Percentiles rank a stretch among this genome's conserved stretches.
These are phyloP conservation scores for Drosophila ironensis DNA, from an alignment of 1,140 invertebrate species.

Conservation along the genomic window DNA sequence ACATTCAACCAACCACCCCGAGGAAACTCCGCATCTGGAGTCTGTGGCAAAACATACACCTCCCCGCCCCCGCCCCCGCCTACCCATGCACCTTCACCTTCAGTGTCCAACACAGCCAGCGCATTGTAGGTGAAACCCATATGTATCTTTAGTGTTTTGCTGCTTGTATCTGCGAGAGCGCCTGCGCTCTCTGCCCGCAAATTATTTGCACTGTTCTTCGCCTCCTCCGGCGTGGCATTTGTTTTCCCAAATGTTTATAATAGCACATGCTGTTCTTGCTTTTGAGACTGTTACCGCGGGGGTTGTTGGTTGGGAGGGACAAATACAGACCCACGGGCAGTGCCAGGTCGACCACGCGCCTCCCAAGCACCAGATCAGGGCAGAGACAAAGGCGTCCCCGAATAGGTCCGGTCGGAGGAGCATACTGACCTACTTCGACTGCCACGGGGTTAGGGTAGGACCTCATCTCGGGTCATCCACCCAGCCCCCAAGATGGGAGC, in stretches of 20 bases:
- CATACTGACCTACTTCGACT: conserved; percentile 52
- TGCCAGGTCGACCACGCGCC: not conserved
- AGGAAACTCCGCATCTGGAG: conserved; percentile 18
- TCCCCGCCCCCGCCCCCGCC: not conserved
- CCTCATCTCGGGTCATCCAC: conserved; percentile 14
- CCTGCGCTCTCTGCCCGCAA: conserved; percentile 43
- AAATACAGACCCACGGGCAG: not conserved
- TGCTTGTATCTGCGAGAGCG: conserved; percentile 56
- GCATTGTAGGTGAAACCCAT: conserved; percentile 10
- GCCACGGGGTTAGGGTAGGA: conserved; percentile 52
- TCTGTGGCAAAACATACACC: not conserved
- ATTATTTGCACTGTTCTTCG: conserved; percentile 26
- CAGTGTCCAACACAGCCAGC: not conserved
- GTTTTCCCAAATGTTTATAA: conserved; percentile 19
- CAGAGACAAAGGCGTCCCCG: not conserved
- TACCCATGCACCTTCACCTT: too few relatives aligned
- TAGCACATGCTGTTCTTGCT: conserved; percentile 3
- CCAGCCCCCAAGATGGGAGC: not conserved
- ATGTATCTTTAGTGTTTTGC: conserved; percentile 65
- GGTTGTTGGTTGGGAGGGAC: not conserved
- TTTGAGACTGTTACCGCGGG: too few relatives aligned
- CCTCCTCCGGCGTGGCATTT: conserved; percentile 2
- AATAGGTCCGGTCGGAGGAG: not conserved
- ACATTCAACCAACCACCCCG: not conserved
- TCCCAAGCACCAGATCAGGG: not conserved